Evolutionary conservation across 2,797 vertebrate species (phyloP), one percentile per base, ranked within the genome.

Genomic region (Rousettus madagascariensis): DNA sequence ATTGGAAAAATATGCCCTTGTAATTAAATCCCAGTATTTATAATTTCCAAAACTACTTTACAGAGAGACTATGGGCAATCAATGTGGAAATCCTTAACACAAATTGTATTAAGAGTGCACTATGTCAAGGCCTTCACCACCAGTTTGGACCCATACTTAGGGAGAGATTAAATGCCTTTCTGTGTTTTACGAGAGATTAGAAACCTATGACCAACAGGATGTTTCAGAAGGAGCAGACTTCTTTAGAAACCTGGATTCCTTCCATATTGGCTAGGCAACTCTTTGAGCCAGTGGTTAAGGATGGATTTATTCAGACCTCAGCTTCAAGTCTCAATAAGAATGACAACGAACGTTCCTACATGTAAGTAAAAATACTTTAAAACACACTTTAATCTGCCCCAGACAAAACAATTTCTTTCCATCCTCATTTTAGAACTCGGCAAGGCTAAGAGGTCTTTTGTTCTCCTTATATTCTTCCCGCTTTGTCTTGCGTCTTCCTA

Each of bases 21-120:
- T 92, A 92, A 96, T 93, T 96, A 96, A 93, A 94, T 97, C 92
- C 51, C 55, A 78, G 75, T 79, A 87, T 61, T 96, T 38, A 86
- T 2, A 19, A 85, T 86, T 93, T 94, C 65, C 20, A 77, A 97
- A 95, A 87, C 85, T 72, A 86, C 78, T 95, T 95, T 93, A 90
- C 55, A 90, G 65, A 86, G 24, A 82, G 46, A 93, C 91, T 86
- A 83, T 74, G 51, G 30, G 57, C 41, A 68, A 51, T 83, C n/a
- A 33, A 15, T 87, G 66, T 93, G 94, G 61, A 95, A 97, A 95
- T 87, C 36, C 63, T 38, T 74, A 89, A 13, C 19, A 88, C 61
- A 86, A 86, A 91, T 94, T 77, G 91, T 68, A 59, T 66, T 61
- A 36, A 74, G 3, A 63, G 11, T 1, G 3, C 15, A 24, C 20